Conservation (phyloP, 2,888 invertebrate genomes). For the Noctua fimbriata region DNA sequence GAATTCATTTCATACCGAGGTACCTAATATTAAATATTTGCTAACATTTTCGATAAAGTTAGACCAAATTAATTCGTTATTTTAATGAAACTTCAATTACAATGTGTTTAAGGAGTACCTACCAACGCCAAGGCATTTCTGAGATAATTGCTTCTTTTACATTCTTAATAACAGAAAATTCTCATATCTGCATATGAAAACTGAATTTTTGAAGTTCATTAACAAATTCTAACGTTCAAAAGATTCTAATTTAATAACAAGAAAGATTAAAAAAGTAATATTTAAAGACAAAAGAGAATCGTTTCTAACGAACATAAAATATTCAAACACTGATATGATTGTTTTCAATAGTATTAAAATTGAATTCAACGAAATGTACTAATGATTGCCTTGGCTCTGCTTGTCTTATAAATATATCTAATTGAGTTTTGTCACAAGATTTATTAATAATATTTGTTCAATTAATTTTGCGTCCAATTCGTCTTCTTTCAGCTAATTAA, state of each 20-base stretch:
- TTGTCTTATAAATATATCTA: slow-evolving; percentile 36
- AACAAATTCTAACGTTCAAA: slow-evolving; percentile 6
- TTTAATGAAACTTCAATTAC: slow-evolving; percentile 9
- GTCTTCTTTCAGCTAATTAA: slow-evolving; percentile 20
- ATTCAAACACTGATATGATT: slow-evolving; percentile 50
- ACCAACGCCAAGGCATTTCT: background rate
- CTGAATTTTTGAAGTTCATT: slow-evolving; percentile 32
- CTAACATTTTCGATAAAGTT: background rate
- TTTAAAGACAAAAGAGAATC: slow-evolving; percentile 38
- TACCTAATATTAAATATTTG: background rate
- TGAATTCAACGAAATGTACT: slow-evolving; percentile 16
- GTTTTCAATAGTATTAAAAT: slow-evolving; percentile 39
- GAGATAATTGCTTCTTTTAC: slow-evolving; percentile 24
- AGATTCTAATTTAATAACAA: slow-evolving; percentile 29
- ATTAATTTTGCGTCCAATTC: slow-evolving; percentile 28
- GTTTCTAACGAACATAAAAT: slow-evolving; percentile 47
- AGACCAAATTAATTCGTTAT: slow-evolving; percentile 1
- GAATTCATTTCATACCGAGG: background rate
- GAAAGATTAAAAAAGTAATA: slow-evolving; percentile 39
- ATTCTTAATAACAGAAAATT: slow-evolving; percentile 23
- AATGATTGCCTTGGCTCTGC: slow-evolving; percentile 48
- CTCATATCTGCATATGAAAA: slow-evolving; percentile 28
- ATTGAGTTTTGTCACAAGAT: slow-evolving; percentile 33
- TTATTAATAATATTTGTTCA: slow-evolving; percentile 38
- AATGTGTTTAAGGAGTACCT: slow-evolving; percentile 9